Evolutionary conservation across 1,140 invertebrate genomes (phyloP), one percentile per base, ranked within the genome.

Genomic region (Brachionus plicatilis): DNA sequence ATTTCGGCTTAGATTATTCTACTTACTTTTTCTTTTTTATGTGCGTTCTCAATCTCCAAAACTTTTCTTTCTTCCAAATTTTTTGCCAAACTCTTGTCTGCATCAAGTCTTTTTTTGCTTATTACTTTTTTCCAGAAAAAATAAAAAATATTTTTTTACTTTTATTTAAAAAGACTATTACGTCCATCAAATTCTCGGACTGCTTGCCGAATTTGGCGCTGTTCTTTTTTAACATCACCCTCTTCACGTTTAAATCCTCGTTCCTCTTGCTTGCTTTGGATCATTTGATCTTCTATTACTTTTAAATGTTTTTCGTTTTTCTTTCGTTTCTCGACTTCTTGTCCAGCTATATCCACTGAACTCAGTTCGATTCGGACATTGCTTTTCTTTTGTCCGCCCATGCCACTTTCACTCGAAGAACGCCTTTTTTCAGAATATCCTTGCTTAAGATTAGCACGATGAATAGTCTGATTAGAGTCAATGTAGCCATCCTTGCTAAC

Each of bases 191-290:
- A 89, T 85, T 89, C 88, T 85, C 88, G 85, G 3, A 89, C 85
- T 27, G 88, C 86, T 72, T 88, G 88, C 80, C 88, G 72, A 12
- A 89, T 88, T 60, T 87, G 85, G 33, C 87, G 85, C 76, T 88
- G 87, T 53, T 89, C 89, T 82, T 89, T 89, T 29, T 88, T 87
- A 14, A 89, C 88, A 72, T 89, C 89, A 29, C 89, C 89, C 85
- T 89, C 88, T 53, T 86, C 85, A 50, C 88, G 85, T 56, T 89
- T 89, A 47, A 89, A 79, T 85, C 88, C 89, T 80, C 89, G 83
- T 82, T 89, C 89, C 78, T 88, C 87, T 76, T 89, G 88, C 85
- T 89, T 89, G 76, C 88, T 88, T 86, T 89, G 87, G 87, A 88
- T 89, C 89, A 89, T 89, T 85, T 89, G 88, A 82, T 89, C 82